A percentile compares a stretch with the other conserved stretches of the same genome.
Conservation (phyloP, 2,113 vertebrate genomes). For the Chunga burmeisteri region DNA sequence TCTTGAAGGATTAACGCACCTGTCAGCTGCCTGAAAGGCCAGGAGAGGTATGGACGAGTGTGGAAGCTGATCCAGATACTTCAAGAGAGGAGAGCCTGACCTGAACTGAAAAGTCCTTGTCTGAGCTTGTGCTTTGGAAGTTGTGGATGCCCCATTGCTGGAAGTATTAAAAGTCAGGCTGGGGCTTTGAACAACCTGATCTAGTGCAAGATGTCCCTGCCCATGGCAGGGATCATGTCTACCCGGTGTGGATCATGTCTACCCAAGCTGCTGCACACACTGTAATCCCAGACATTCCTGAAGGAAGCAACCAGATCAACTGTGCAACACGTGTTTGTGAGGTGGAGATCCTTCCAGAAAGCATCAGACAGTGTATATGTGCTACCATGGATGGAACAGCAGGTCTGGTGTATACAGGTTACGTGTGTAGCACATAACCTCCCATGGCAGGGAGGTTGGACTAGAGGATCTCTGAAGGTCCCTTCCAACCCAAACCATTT, state of each 20-base stretch:
- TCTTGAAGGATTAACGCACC: not conserved
- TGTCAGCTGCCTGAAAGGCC: not conserved
- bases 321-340: not conserved
- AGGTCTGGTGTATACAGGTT: not conserved
- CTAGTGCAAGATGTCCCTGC: not conserved
- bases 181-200: not conserved
- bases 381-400: not conserved
- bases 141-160: not conserved
- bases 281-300: not conserved
- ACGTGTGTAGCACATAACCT: accelerated
- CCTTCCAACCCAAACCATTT: not conserved
- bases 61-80: not conserved
- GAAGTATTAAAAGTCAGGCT: not conserved
- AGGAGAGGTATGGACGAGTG: not conserved
- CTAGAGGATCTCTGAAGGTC: not conserved
- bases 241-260: not conserved
- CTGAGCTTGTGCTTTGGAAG: not conserved
- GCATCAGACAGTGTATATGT: not conserved
- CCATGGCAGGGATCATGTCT: too few species aligned
- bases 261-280: not conserved
- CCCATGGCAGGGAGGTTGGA: not conserved
- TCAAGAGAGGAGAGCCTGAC: not conserved
- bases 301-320: not conserved
- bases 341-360: not conserved
- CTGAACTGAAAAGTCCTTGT: not conserved